Conservation (phyloP, 2,113 vertebrate species). For the Forbesichthys papilliferus region DNA sequence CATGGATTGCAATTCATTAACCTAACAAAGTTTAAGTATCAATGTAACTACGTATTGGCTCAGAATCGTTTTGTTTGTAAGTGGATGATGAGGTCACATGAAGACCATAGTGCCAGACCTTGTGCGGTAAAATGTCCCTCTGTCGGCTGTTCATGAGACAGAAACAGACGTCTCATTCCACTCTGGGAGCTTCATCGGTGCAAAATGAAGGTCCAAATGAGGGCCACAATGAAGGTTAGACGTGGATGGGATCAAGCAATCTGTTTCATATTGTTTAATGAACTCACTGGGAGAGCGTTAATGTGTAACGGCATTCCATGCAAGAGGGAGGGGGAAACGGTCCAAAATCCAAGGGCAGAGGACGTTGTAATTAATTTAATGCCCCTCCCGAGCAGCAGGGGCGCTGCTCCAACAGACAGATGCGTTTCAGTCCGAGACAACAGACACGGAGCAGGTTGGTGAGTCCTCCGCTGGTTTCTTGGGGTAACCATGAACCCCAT, state of each 20-base stretch:
- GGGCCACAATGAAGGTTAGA: background rate
- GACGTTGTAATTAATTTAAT: conserved; percentile 35
- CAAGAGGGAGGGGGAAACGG: background rate
- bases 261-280: background rate
- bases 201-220: too few species aligned
- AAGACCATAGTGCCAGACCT: too few species aligned
- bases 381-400: conserved; percentile 42
- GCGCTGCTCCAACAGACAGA: conserved; percentile 38
- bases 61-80: too few species aligned
- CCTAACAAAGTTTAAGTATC: too few species aligned
- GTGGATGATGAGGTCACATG: too few species aligned
- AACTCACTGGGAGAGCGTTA: background rate
- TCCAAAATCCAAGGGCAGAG: conserved; percentile 53
- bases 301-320: conserved; percentile 15
- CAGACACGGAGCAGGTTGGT: conserved; percentile 10
- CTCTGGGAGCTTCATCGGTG: too few species aligned
- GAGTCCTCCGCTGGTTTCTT: conserved; percentile 30
- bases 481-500: background rate
- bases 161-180: too few species aligned
- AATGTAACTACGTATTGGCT: too few species aligned
- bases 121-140: too few species aligned
- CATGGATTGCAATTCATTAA: too few species aligned
- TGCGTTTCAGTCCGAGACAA: too few species aligned
- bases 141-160: too few species aligned
- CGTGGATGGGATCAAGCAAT: background rate